Conservation (phyloP, 2,888 invertebrate genomes). For the Lithophane leautieri region DNA sequence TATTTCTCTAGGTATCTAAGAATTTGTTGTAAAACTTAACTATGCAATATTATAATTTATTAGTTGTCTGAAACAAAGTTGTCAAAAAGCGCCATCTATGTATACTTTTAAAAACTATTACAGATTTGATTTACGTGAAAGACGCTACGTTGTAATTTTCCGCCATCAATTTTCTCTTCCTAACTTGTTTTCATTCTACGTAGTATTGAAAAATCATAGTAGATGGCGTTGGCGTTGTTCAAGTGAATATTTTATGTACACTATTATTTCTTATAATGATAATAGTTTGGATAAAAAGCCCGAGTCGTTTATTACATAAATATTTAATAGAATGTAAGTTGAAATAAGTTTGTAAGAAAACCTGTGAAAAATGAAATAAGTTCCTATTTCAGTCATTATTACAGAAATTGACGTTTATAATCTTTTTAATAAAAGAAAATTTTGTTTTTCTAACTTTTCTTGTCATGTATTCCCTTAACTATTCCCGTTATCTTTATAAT, state of each 20-base stretch:
- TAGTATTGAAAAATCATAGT: conserved; percentile 30
- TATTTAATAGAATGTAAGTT: neutral
- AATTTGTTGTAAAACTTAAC: neutral
- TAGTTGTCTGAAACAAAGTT: neutral
- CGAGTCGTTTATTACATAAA: neutral
- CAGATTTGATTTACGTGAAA: neutral
- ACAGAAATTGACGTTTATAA: conserved; percentile 20
- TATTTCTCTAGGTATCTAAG: neutral
- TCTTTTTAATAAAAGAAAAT: conserved; percentile 27
- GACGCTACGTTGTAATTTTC: neutral
- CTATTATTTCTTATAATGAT: neutral
- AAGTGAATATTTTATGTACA: neutral
- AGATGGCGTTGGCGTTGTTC: conserved; percentile 64
- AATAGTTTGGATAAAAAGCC: no score
- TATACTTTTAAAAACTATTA: conserved; percentile 5
- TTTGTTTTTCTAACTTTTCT: conserved; percentile 11
- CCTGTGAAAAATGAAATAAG: neutral
- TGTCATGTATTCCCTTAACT: neutral
- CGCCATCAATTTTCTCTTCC: neutral
- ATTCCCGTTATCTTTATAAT: neutral
- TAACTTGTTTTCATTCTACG: neutral
- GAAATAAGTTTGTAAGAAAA: neutral
- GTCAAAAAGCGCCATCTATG: conserved; percentile 56
- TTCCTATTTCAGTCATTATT: conserved; percentile 21
- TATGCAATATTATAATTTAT: neutral